phyloP scores from a whole-genome alignment of 2,888 invertebrate species.

The Dynastes grantii region DNA sequence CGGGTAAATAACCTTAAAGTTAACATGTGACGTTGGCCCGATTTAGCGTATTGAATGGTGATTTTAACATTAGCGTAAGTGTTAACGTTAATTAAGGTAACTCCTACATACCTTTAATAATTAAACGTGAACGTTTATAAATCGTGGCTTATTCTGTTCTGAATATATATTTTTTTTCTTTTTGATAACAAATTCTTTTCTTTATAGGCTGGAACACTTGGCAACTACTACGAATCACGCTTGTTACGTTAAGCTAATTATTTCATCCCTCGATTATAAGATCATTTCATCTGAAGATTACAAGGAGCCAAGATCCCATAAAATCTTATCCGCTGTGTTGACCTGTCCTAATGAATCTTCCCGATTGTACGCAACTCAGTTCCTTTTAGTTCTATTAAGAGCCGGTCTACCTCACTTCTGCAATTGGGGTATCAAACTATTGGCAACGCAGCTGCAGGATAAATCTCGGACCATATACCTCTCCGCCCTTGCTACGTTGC shows the following conservation, averaged over 20 bases:
- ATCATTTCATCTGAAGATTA: constrained; percentile 69
- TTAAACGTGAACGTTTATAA: too few relatives aligned
- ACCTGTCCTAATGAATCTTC: constrained; percentile 75
- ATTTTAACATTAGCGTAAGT: too few relatives aligned
- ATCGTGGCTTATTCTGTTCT: too few relatives aligned
- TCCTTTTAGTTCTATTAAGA: constrained; percentile 89
- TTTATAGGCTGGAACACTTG: constrained; percentile 81
- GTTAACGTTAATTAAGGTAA: too few relatives aligned
- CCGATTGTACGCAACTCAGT: constrained; percentile 92
- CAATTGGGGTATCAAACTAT: constrained; percentile 89
- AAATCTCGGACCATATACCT: constrained; percentile 85
- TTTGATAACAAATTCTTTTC: constrained; percentile 57
- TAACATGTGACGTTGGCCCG: too few relatives aligned
- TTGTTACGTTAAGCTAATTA: constrained; percentile 93
- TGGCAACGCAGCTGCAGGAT: constrained; percentile 90
- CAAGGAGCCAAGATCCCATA: constrained; percentile 76
- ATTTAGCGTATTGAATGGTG: too few relatives aligned
- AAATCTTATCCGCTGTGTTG: constrained; percentile 70
- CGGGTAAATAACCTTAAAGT: too few relatives aligned
- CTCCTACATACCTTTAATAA: too few relatives aligned
- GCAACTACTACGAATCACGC: constrained; percentile 89
- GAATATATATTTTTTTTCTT: too few relatives aligned
- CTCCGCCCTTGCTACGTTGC: constrained; percentile 86
- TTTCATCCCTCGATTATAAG: constrained; percentile 92
- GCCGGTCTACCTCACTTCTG: constrained; percentile 83